Evolutionary conservation across 1,140 invertebrate genomes (phyloP).

Genomic region (Aphaenogaster ashmeadi): DNA sequence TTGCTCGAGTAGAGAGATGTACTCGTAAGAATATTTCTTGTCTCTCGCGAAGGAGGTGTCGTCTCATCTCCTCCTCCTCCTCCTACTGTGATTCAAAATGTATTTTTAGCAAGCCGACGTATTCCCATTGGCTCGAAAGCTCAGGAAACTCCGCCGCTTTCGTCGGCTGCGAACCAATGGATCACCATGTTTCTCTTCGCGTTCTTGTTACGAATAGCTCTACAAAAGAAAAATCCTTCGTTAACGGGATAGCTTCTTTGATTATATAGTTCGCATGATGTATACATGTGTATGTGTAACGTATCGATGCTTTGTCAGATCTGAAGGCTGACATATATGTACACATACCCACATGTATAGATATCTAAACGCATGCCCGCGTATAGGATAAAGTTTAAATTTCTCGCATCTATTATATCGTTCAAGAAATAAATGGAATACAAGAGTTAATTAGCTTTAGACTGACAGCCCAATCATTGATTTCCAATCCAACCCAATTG

Average conservation of each 20-base stretch:
- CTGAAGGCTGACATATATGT: neutral
- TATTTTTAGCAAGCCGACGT: conserved; percentile 78
- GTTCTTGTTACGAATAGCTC: conserved; percentile 62
- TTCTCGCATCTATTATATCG: neutral
- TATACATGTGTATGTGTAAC: neutral
- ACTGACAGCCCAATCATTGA: neutral
- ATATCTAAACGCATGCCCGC: neutral
- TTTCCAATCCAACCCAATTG: neutral
- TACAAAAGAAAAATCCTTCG: conserved; percentile 61
- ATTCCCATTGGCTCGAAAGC: conserved; percentile 73
- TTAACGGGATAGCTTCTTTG: conserved; percentile 65
- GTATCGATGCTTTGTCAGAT: conserved; percentile 35
- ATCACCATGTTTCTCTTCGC: conserved; percentile 35
- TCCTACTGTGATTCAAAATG: conserved; percentile 78
- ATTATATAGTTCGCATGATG: conserved; percentile 53
- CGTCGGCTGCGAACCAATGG: conserved; percentile 72
- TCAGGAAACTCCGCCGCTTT: conserved; percentile 77
- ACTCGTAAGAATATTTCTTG: conserved; percentile 67
- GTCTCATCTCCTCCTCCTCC: conserved; percentile 80
- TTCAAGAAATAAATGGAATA: neutral
- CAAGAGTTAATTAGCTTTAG: neutral
- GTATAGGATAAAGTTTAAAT: neutral
- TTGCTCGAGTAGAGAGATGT: conserved; percentile 60
- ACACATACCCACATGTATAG: neutral
- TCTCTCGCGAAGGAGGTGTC: conserved; percentile 68